A percentile compares a stretch with the other conserved stretches of the same genome.
These are phyloP conservation scores for Drosophila falleni DNA, from an alignment of 2,888 invertebrate species.

Conservation along the genomic window DNA sequence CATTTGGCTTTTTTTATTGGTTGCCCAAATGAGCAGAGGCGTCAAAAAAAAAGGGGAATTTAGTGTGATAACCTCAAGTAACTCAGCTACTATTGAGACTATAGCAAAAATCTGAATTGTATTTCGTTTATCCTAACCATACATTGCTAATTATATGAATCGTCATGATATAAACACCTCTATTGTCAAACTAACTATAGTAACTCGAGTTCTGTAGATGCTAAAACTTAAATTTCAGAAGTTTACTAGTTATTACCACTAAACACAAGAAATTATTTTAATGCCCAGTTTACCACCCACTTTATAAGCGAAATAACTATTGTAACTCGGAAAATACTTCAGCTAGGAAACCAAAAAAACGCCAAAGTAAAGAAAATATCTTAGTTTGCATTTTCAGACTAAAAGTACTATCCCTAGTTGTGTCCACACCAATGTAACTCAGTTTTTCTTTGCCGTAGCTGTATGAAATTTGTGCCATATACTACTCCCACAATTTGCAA, in stretches of 20 bases:
- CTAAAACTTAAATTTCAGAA: background rate
- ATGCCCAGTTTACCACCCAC: no score
- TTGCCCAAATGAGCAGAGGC: constrained; percentile 64
- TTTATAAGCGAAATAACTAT: background rate
- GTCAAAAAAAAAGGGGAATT: background rate
- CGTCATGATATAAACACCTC: background rate
- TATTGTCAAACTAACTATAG: background rate
- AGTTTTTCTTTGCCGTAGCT: background rate
- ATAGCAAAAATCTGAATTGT: background rate
- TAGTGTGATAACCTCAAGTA: background rate
- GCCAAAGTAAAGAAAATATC: background rate
- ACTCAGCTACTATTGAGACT: background rate
- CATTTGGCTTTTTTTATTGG: constrained; percentile 79
- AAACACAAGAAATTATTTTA: background rate
- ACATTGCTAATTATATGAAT: background rate
- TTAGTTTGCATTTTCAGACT: background rate
- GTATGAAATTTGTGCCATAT: background rate
- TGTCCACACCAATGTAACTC: constrained; percentile 11
- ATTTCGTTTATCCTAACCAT: background rate
- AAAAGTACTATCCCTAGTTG: background rate
- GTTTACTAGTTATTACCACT: background rate
- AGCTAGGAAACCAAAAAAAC: background rate
- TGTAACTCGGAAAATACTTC: constrained; percentile 4
- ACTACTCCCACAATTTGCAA: background rate
- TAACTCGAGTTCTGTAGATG: background rate